A percentile compares a stretch with the other conserved stretches of the same genome.
These are phyloP conservation scores for Origma solitaria DNA, from an alignment of 2,113 vertebrate genomes.

Conservation along the genomic window DNA sequence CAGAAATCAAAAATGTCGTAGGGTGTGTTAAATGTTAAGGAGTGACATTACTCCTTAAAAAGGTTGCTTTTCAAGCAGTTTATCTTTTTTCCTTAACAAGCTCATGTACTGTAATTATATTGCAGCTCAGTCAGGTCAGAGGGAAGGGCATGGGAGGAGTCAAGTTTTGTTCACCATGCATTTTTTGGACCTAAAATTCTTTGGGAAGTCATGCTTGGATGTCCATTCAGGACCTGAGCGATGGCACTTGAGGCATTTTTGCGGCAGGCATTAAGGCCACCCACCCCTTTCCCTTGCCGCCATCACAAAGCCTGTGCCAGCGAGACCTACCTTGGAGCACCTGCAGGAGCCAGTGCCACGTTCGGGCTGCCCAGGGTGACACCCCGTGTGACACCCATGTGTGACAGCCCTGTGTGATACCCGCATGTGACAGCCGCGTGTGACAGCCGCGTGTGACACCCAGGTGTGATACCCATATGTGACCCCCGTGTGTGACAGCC, in stretches of 20 bases:
- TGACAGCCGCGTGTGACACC: too few relatives aligned
- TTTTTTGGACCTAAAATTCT: neutral
- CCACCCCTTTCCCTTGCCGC: neutral
- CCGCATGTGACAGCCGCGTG: too few relatives aligned
- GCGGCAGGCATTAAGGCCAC: neutral
- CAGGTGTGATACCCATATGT: too few relatives aligned
- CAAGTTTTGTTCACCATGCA: neutral
- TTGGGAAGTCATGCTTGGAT: neutral
- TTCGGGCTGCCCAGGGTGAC: rapidly evolving
- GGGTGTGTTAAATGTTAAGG: neutral
- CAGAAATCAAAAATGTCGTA: neutral
- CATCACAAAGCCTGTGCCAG: neutral
- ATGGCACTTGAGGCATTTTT: neutral
- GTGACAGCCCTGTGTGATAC: too few relatives aligned
- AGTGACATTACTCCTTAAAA: neutral
- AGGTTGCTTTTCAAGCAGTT: neutral
- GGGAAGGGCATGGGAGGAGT: neutral
- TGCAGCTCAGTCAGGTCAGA: neutral
- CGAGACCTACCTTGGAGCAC: neutral
- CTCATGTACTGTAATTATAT: neutral
- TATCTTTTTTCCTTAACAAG: neutral
- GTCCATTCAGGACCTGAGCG: rapidly evolving
- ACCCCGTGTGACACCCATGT: neutral
- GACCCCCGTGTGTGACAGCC: too few relatives aligned
- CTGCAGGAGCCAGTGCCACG: rapidly evolving